Base-by-base conservation (phyloP, 1,140 invertebrate species). In the Teleopsis dalmanni region DNA sequence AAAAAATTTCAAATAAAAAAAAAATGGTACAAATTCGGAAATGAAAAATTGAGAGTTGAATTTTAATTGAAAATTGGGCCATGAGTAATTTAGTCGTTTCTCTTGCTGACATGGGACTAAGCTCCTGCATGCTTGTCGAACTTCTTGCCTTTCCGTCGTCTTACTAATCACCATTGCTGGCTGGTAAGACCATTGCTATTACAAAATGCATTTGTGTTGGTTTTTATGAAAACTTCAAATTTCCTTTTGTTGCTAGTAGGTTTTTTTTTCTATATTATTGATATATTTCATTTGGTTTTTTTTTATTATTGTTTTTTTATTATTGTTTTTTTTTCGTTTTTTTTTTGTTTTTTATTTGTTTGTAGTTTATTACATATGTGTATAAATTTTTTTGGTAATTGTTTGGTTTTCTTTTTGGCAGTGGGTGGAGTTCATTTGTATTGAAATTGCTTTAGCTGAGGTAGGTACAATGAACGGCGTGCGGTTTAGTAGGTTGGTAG, bases 41-140 rank as follows among this genome's bases (percentile, higher is more conserved):
- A 46, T 51, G 49, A 51, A 45, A 47, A 51, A 51, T 51, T 41
- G 49, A 46, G 49, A 44, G 49, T 51, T 51, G 49, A 51, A 51
- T 51, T 51, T 51, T 51, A 51, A 51, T 51, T 51, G 49, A 51
- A 51, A 51, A 51, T 51, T 51, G 49, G 49, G 49, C 43, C 49
- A 47, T 38, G 44, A n/a, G n/a, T n/a, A n/a, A n/a, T n/a, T n/a
- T n/a, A n/a, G n/a, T n/a, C n/a, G n/a, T n/a, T n/a, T n/a, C n/a
- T n/a, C n/a, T n/a, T n/a, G n/a, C n/a, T n/a, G n/a, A n/a, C n/a
- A n/a, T n/a, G n/a, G n/a, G n/a, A n/a, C n/a, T n/a, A n/a, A n/a
- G n/a, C n/a, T n/a, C n/a, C n/a, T n/a, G n/a, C n/a, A n/a, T n/a
- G n/a, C n/a, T n/a, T n/a, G n/a, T n/a, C n/a, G n/a, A n/a, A n/a